Base-by-base conservation (phyloP, 1,140 invertebrate genomes). In the Phymorhynchus buccinoides region DNA sequence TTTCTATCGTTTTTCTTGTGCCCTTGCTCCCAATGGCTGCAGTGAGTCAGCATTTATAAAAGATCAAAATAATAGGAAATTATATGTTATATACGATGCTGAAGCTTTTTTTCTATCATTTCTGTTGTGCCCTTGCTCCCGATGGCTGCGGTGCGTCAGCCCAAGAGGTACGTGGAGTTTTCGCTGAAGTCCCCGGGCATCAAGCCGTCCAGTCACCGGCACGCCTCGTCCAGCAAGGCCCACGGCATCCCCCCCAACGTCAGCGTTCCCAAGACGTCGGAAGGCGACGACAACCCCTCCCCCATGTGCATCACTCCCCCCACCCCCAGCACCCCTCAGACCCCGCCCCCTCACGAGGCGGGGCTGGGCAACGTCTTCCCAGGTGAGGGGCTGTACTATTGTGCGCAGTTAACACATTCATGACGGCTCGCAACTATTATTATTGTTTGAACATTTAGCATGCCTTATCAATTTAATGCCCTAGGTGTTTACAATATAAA, bases 141-240 rank as follows among this genome's bases (percentile, higher is more conserved):
- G n/a, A n/a, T n/a, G n/a, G n/a, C n/a, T n/a, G n/a, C n/a, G 56
- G 12, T 62, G 56, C n/a, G 93, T 4, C 89, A 97, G 96, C 95
- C 96, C 1, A 95, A 97, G 52, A 96, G 96, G 92, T 89, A 83
- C 42, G 98, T 97, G 3, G 96, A 97, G 79, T 94, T 97, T 85
- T 96, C 96, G 85, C 92, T 98, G 77, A 98, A 98, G 93, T 97
- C 96, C 77, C 97, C 97, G 0, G 97, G 98, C 62, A 97, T 98
- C 81, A 98, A 98, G 92, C 96, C 96, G 66, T 91, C 93, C 52
- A 90, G 91, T 78, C 86, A 87, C 84, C 93, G 94, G 71, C 93
- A 94, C 27, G 91, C 92, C 66, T 91, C 93, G 41, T 88, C 94
- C 73, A 89, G 90, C 39, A 89, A 89, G 90, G 87, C 90, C 85